A percentile compares a stretch with the other conserved stretches of the same genome.
Conservation (phyloP, 2,888 invertebrate species). For the Hydroisotoma schaefferi region DNA sequence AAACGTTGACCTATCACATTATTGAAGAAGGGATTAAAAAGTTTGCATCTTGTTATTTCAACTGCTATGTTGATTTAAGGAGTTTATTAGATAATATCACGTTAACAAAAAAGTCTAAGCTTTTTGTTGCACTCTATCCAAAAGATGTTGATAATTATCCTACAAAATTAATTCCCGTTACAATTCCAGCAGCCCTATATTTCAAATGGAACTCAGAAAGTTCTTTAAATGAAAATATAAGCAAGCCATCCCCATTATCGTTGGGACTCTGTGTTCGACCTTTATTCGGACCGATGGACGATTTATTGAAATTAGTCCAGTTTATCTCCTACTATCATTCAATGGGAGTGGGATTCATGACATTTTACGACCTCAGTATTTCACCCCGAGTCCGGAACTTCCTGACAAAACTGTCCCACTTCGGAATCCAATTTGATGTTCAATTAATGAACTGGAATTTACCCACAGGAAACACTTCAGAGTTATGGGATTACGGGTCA, state of each 20-base stretch:
- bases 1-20: conserved; percentile 31
- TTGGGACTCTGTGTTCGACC: conserved; percentile 49
- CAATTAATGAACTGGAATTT: conserved; percentile 39
- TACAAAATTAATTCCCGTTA: conserved; percentile 42
- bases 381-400: conserved; percentile 36
- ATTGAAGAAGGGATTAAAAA: conserved; percentile 47
- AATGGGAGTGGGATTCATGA: conserved; percentile 41
- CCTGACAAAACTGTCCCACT: conserved; percentile 10
- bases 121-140: conserved; percentile 40
- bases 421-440: background rate
- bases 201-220: background rate
- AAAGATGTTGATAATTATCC: conserved; percentile 32
- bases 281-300: conserved; percentile 48
- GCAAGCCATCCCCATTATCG: background rate
- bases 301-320: conserved; percentile 41
- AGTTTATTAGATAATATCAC: background rate
- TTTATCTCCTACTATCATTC: conserved; percentile 49
- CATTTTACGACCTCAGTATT: conserved; percentile 42
- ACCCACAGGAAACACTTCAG: conserved; percentile 45
- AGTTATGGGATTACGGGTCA: conserved; percentile 47
- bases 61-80: conserved; percentile 33
- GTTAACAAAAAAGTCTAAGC: background rate
- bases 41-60: conserved; percentile 41
- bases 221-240: background rate
- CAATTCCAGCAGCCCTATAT: background rate